phyloP scores from a whole-genome alignment of 2,888 invertebrate species.

The Oligia latruncula region DNA sequence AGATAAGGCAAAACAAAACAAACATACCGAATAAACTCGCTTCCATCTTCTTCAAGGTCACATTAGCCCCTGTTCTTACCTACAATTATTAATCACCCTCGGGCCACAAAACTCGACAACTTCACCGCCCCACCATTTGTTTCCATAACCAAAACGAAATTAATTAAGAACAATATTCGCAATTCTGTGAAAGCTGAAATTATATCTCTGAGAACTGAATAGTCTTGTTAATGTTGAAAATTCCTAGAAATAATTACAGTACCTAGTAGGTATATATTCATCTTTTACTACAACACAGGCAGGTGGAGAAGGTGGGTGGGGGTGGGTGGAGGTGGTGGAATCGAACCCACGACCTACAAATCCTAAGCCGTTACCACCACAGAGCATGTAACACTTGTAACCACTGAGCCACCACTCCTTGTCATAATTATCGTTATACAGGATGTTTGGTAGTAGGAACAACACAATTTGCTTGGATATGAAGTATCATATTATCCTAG shows the following conservation, averaged over 20 bases:
- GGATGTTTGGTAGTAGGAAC: too few species aligned
- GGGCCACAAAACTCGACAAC: conserved; percentile 21
- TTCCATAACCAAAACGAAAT: conserved; percentile 33
- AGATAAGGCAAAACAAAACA: neutral
- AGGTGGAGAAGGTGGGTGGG: too few species aligned
- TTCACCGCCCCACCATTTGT: conserved; percentile 23
- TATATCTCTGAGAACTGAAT: neutral
- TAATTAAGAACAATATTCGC: conserved; percentile 27
- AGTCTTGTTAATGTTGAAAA: neutral
- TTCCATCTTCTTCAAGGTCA: conserved; percentile 8
- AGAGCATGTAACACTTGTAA: too few species aligned
- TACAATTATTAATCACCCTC: neutral
- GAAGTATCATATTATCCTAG: too few species aligned
- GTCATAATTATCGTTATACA: too few species aligned
- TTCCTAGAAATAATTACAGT: neutral
- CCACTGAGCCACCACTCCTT: too few species aligned
- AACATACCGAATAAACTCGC: neutral
- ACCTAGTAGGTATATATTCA: too few species aligned
- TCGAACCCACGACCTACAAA: too few species aligned
- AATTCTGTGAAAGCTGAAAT: conserved; percentile 12
- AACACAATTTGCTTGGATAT: too few species aligned
- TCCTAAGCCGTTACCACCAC: too few species aligned
- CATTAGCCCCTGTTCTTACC: neutral
- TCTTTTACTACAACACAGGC: neutral
- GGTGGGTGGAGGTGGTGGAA: too few species aligned